Evolutionary conservation across 1,140 invertebrate species (phyloP).

Genomic region (Lysiphlebus fabarum): DNA sequence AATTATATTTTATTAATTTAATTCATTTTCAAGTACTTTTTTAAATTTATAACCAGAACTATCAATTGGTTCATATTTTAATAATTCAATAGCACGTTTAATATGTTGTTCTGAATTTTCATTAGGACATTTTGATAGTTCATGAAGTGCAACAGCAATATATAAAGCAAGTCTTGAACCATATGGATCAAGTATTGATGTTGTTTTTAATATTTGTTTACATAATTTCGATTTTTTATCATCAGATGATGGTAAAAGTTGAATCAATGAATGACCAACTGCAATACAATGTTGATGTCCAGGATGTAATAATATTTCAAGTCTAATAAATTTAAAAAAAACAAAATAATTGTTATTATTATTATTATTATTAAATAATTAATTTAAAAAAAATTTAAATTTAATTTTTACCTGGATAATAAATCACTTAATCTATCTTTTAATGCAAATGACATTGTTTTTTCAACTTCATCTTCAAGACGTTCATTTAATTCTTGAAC

Average conservation of each 20-base stretch:
- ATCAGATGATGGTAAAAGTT: slow-evolving; percentile 61
- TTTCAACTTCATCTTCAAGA: slow-evolving; percentile 73
- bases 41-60: slow-evolving; percentile 55
- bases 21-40: slow-evolving; percentile 43
- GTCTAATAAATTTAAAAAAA: slow-evolving; percentile 43
- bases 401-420: slow-evolving; percentile 39
- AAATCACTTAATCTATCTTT: slow-evolving; percentile 39
- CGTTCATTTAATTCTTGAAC: slow-evolving; percentile 63
- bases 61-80: slow-evolving; percentile 54
- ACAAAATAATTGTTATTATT: slow-evolving; percentile 11
- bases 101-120: slow-evolving; percentile 51
- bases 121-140: slow-evolving; percentile 61
- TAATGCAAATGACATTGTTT: slow-evolving; percentile 49
- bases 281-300: slow-evolving; percentile 79
- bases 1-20: too few relatives aligned
- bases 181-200: slow-evolving; percentile 65
- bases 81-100: slow-evolving; percentile 47
- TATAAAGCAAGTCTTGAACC: slow-evolving; percentile 69
- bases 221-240: slow-evolving; percentile 64
- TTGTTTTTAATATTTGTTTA: slow-evolving; percentile 63
- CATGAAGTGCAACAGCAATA: slow-evolving; percentile 67
- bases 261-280: slow-evolving; percentile 75
- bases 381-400: background rate
- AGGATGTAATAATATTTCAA: slow-evolving; percentile 68
- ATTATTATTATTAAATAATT: slow-evolving; percentile 8